Evolutionary conservation across 1,140 invertebrate species (phyloP).

Genomic region (Aphis gossypii): DNA sequence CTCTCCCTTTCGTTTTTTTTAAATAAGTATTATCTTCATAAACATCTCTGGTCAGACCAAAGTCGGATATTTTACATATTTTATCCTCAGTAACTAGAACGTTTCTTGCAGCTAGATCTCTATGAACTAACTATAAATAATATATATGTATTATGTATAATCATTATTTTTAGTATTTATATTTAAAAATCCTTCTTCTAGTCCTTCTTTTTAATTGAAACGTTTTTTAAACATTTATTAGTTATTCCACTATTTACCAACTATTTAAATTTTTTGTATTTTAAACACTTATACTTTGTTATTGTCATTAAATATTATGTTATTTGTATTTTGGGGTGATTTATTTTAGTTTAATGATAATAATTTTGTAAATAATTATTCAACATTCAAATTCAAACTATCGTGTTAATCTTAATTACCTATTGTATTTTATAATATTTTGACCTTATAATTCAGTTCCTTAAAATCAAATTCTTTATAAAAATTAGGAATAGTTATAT

Average conservation of each 20-base stretch:
- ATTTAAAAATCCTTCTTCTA: not conserved
- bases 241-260: too few relatives aligned
- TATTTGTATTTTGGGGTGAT: not conserved
- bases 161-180: not conserved
- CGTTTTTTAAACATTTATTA: not conserved
- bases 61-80: constrained; percentile 96
- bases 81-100: constrained; percentile 94
- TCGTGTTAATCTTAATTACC: not conserved
- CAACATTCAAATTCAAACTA: not conserved
- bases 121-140: constrained; percentile 92
- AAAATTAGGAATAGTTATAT: not conserved
- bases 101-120: constrained; percentile 96
- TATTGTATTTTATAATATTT: not conserved
- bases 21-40: constrained; percentile 88
- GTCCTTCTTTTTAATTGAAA: not conserved
- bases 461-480: not conserved
- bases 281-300: not conserved
- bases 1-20: constrained; percentile 79
- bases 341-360: not conserved
- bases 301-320: too few relatives aligned
- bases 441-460: not conserved
- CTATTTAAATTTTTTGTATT: not conserved
- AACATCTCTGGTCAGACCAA: constrained; percentile 95
- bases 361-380: not conserved
- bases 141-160: constrained; percentile 68